phyloP scores from a whole-genome alignment of 1,140 invertebrate species.

The Brachionus angularis region DNA sequence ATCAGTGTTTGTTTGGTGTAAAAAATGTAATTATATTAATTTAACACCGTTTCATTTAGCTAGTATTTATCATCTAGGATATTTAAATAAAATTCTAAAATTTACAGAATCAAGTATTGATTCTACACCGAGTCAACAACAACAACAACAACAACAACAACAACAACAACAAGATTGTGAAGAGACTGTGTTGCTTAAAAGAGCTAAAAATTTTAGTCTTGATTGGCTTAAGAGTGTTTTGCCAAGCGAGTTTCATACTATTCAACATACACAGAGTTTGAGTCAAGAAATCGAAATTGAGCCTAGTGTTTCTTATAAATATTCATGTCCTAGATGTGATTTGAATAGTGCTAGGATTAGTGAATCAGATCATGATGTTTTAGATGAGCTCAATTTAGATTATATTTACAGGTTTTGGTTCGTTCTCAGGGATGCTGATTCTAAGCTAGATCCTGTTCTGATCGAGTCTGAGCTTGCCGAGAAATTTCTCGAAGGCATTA shows the following conservation, averaged over 20 bases:
- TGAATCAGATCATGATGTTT: neutral
- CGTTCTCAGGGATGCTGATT: neutral
- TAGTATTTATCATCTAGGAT: neutral
- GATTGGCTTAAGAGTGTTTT: neutral
- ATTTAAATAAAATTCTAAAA: neutral
- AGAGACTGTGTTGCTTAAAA: neutral
- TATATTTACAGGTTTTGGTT: slow-evolving; percentile 24
- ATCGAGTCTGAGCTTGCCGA: neutral
- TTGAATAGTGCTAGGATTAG: neutral
- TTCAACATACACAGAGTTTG: neutral
- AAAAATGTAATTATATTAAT: slow-evolving; percentile 12
- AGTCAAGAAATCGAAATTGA: too few species aligned
- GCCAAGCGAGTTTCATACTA: neutral
- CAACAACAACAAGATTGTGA: neutral
- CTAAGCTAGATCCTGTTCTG: neutral
- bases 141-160: neutral
- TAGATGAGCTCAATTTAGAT: too few species aligned
- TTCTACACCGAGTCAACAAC: neutral
- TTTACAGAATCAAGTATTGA: neutral
- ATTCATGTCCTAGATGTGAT: slow-evolving; percentile 1
- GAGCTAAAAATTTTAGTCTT: slow-evolving; percentile 3
- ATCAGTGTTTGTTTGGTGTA: slow-evolving; percentile 10
- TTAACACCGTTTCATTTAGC: slow-evolving; percentile 31
- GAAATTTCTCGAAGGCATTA: slow-evolving; percentile 15
- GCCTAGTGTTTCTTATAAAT: neutral